A percentile compares a stretch with the other conserved stretches of the same genome.
Evolutionary conservation across 2,888 invertebrate genomes (phyloP).

Genomic region (Hecatera dysodea): DNA sequence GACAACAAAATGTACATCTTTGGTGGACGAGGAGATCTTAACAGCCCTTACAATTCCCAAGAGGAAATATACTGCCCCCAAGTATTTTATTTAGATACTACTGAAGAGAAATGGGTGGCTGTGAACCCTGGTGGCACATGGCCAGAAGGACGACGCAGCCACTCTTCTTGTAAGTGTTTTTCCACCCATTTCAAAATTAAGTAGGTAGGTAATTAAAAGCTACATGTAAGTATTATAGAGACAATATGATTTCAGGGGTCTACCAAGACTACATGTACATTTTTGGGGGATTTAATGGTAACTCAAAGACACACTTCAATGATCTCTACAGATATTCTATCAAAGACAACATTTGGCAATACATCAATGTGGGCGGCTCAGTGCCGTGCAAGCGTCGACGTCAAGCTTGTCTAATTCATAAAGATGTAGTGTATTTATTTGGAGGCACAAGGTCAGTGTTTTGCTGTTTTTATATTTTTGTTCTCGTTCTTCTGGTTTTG

Average conservation of each 20-base stretch:
- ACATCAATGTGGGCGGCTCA: constrained; percentile 90
- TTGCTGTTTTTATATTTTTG: constrained; percentile 3
- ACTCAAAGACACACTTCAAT: constrained; percentile 94
- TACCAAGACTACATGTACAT: constrained; percentile 95
- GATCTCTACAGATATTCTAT: constrained; percentile 95
- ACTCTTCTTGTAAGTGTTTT: constrained; percentile 95
- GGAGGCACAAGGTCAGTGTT: constrained; percentile 95
- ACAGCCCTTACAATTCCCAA: constrained; percentile 87
- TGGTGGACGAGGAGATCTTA: constrained; percentile 96
- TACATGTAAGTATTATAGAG: neutral
- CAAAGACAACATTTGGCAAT: constrained; percentile 91
- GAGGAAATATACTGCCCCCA: constrained; percentile 95
- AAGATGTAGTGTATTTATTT: constrained; percentile 95
- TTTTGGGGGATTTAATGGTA: constrained; percentile 97
- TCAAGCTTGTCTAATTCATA: constrained; percentile 95
- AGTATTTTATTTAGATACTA: constrained; percentile 94
- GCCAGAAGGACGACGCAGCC: constrained; percentile 96
- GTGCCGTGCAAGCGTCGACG: constrained; percentile 93
- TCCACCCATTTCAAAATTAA: neutral
- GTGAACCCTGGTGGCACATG: constrained; percentile 90
- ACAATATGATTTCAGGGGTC: constrained; percentile 92
- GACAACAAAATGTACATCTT: constrained; percentile 96
- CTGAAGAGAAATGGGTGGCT: constrained; percentile 93
- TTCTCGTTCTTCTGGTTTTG: constrained; percentile 45
- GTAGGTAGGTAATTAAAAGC: neutral